Evolutionary conservation across 2,797 vertebrate genomes (phyloP).

Genomic region (Heliangelus exortis): DNA sequence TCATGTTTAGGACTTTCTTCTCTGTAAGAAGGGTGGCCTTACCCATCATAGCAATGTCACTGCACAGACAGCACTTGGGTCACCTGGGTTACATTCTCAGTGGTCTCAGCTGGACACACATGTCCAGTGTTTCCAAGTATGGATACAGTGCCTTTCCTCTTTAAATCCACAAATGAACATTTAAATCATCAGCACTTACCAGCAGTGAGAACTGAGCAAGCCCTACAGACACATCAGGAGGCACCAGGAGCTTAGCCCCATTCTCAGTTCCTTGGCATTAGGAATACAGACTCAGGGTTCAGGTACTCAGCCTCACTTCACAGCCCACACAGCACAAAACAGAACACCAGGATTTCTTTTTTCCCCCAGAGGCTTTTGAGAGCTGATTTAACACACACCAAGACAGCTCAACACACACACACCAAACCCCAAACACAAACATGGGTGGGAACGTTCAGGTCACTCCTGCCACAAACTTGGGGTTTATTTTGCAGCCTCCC

Average conservation of each 20-base stretch:
- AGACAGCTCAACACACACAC: background rate
- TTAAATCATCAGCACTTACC: background rate
- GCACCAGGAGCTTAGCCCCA: background rate
- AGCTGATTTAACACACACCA: background rate
- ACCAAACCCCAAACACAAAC: background rate
- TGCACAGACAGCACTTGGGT: background rate
- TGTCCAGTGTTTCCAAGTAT: background rate
- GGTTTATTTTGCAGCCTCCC: background rate
- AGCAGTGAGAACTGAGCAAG: background rate
- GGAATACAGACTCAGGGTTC: background rate
- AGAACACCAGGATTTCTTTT: background rate
- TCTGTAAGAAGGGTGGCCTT: background rate
- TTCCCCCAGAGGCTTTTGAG: background rate
- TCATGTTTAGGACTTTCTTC: background rate
- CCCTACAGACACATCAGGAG: background rate
- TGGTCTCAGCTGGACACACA: fast-evolving
- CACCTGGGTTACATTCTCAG: background rate
- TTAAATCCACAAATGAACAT: background rate
- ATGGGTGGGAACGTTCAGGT: background rate
- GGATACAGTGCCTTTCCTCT: background rate
- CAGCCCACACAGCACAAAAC: background rate
- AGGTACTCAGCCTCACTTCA: background rate
- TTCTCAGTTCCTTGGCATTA: background rate
- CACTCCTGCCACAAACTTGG: background rate
- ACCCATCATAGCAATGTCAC: fast-evolving